These are phyloP conservation scores for Cantharis nigra DNA, from an alignment of 2,888 invertebrate genomes.

Conservation along the genomic window DNA sequence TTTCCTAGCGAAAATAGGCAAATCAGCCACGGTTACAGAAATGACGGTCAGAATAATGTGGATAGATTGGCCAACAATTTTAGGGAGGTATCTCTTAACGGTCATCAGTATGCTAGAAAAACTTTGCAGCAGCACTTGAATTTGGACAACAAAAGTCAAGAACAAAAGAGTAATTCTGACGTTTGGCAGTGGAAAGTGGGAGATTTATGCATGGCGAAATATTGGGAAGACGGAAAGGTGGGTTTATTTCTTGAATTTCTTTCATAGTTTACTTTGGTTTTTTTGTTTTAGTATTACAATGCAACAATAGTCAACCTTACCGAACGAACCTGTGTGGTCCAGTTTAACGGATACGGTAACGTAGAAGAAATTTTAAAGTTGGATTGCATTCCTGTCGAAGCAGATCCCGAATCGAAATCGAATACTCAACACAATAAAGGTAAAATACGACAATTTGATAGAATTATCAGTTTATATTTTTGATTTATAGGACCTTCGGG, in stretches of 20 bases:
- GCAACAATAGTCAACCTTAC: slow-evolving; percentile 82
- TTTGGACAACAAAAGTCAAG: slow-evolving; percentile 33
- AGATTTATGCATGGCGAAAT: slow-evolving; percentile 85
- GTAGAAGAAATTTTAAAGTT: slow-evolving; percentile 84
- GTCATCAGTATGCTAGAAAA: slow-evolving; percentile 48
- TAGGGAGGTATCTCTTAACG: slow-evolving; percentile 47
- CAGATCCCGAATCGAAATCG: not conserved
- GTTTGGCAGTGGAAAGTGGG: slow-evolving; percentile 72
- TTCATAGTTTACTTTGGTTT: slow-evolving; percentile 32
- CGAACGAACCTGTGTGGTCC: slow-evolving; percentile 82
- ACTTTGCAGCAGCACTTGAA: slow-evolving; percentile 52
- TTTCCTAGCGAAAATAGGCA: not conserved
- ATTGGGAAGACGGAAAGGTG: slow-evolving; percentile 91
- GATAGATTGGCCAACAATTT: slow-evolving; percentile 24
- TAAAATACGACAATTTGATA: not conserved
- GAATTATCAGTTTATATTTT: not conserved
- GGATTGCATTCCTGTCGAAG: slow-evolving; percentile 74
- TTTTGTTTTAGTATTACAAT: slow-evolving; percentile 72
- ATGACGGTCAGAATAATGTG: not conserved
- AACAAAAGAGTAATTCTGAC: not conserved
- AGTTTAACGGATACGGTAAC: slow-evolving; percentile 87
- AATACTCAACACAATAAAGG: slow-evolving; percentile 15
- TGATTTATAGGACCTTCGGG: slow-evolving; percentile 11
- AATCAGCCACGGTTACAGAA: not conserved
- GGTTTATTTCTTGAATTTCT: slow-evolving; percentile 38